Conservation (phyloP, 2,888 invertebrate species). For the Synergus itoensis region DNA sequence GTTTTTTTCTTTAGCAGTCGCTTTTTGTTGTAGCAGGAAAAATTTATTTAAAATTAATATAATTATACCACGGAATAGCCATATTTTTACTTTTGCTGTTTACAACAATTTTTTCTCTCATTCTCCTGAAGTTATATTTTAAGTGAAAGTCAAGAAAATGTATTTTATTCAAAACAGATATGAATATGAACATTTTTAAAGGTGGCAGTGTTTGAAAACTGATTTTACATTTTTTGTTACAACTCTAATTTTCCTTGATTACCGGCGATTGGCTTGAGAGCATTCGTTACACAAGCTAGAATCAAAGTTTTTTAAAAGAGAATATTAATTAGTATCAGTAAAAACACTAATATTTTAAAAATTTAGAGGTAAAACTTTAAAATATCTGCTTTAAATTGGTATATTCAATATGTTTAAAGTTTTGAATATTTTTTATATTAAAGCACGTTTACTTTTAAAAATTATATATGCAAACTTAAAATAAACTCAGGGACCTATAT, state of each 20-base stretch:
- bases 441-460: too few species aligned
- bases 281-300: slow-evolving; percentile 45
- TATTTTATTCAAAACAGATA: background rate
- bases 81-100: background rate
- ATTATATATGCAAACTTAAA: too few species aligned
- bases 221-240: slow-evolving; percentile 2
- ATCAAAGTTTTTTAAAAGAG: slow-evolving; percentile 31
- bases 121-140: background rate
- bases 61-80: background rate
- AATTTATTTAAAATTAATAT: background rate
- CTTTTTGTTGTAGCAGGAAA: background rate
- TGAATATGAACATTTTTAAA: background rate
- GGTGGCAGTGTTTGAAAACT: slow-evolving; percentile 30
- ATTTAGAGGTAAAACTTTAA: too few species aligned
- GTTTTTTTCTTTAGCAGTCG: slow-evolving; percentile 34
- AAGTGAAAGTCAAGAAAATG: background rate
- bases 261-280: slow-evolving; percentile 46
- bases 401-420: too few species aligned
- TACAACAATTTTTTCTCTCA: background rate
- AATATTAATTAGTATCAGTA: slow-evolving; percentile 12
- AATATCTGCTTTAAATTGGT: too few species aligned
- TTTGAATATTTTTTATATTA: too few species aligned
- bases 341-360: slow-evolving; percentile 35
- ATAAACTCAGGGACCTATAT: background rate
- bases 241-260: slow-evolving; percentile 5